A percentile compares a stretch with the other conserved stretches of the same genome.
Evolutionary conservation across 2,797 vertebrate species (phyloP).

Genomic region (Gadopsis marmoratus): DNA sequence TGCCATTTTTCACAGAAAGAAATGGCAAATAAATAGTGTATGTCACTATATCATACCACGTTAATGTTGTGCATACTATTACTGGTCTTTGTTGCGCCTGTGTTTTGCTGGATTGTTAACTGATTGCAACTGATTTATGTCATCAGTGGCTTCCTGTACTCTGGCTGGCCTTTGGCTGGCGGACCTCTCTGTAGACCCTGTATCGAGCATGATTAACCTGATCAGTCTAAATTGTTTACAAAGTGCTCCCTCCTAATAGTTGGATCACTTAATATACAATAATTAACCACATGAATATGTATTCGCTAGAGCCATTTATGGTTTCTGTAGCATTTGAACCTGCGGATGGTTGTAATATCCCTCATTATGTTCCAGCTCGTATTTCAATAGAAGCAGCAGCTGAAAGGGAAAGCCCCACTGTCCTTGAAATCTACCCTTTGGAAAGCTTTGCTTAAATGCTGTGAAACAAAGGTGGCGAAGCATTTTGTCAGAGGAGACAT

Average conservation of each 20-base stretch:
- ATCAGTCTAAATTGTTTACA: slow-evolving; percentile 31
- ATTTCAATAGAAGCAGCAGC: slow-evolving; percentile 73
- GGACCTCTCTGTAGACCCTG: slow-evolving; percentile 1
- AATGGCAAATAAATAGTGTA: neutral
- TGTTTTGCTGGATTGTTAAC: neutral
- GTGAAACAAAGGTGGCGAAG: slow-evolving; percentile 80
- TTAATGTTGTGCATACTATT: neutral
- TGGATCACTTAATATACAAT: slow-evolving; percentile 42
- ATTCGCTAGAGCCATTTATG: slow-evolving; percentile 58
- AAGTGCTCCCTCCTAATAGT: slow-evolving; percentile 33
- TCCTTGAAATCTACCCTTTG: slow-evolving; percentile 82
- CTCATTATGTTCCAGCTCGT: slow-evolving; percentile 71
- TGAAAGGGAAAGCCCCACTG: slow-evolving; percentile 76
- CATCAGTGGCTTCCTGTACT: slow-evolving; percentile 18
- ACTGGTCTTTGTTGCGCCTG: neutral
- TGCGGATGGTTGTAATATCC: slow-evolving; percentile 65
- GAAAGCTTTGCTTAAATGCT: slow-evolving; percentile 73
- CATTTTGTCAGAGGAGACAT: slow-evolving; percentile 79
- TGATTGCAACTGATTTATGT: neutral
- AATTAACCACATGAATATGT: slow-evolving; percentile 67
- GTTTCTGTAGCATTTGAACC: slow-evolving; percentile 66
- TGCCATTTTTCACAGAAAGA: neutral
- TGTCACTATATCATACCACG: neutral
- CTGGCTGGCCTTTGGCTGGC: slow-evolving; percentile 12
- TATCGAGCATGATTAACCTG: slow-evolving; percentile 38